Evolutionary conservation across 2,888 invertebrate species (phyloP), one percentile per base, ranked within the genome.

Genomic region (Eurois occulta): DNA sequence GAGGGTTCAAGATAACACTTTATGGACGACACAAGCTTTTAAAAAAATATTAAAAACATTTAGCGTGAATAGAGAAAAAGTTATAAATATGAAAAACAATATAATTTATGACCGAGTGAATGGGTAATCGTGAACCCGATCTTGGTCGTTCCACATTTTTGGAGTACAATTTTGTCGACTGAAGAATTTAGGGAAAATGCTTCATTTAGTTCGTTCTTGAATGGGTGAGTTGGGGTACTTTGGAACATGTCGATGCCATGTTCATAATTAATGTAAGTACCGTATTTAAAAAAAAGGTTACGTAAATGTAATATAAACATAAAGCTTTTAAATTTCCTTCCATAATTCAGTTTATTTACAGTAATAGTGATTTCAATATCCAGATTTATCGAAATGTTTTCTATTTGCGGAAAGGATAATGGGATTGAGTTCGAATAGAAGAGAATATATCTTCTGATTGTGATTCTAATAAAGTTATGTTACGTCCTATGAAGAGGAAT

Each of bases 31-130:
- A 83, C 79, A 71, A 78, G 85, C 83, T 87, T 90, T 88, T 84
- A 88, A 87, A 86, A 86, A 87, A 86, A 87, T 86, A 87, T 86
- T 77, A 89, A 81, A 75, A 86, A 78, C 75, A 86, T 88, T 88
- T 86, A 86, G 77, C 79, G 75, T 82, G 84, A 87, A 82, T 85
- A 86, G 78, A 85, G 80, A 82, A 72, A 77, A 83, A 78, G 77
- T 79, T 81, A 84, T 86, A 86, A 84, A 88, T 87, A 88, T 79
- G 75, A 86, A 84, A 84, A 87, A 87, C 78, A 88, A 85, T 88
- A 81, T 85, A 85, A 85, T 88, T 87, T 85, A 85, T 83, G 79
- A 71, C 71, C 64, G 55, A 84, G 69, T 81, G 76, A 83, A 81
- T 81, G 76, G 72, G 38, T 79, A 81, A 87, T 88, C 87, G 52